These are phyloP conservation scores for Hemistola chrysoprasaria DNA, from an alignment of 2,888 invertebrate species.

Conservation along the genomic window DNA sequence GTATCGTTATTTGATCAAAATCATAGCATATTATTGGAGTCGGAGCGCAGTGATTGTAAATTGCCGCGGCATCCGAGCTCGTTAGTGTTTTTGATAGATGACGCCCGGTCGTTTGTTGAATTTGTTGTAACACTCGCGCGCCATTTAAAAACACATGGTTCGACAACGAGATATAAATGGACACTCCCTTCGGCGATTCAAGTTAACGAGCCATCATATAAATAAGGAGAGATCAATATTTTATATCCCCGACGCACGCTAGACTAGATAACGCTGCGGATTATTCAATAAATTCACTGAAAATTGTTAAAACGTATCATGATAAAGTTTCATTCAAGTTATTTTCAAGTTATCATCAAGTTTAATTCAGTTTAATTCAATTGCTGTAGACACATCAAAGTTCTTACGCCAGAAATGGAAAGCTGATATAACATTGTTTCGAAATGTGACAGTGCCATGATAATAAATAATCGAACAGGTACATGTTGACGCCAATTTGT, in stretches of 20 bases:
- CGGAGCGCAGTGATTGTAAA: slow-evolving; percentile 66
- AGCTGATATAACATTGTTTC: slow-evolving; percentile 34
- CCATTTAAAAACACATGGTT: slow-evolving; percentile 75
- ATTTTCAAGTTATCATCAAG: no score
- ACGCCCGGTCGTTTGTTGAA: slow-evolving; percentile 76
- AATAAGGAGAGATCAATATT: slow-evolving; percentile 72
- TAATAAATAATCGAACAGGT: slow-evolving; percentile 49
- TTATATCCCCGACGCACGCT: slow-evolving; percentile 59
- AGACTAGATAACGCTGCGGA: slow-evolving; percentile 41
- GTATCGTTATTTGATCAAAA: slow-evolving; percentile 56
- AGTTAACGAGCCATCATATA: slow-evolving; percentile 78
- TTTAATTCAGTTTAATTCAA: slow-evolving; percentile 5
- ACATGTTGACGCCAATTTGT: slow-evolving; percentile 62
- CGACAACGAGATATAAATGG: slow-evolving; percentile 77
- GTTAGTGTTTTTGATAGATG: slow-evolving; percentile 81
- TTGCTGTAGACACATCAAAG: slow-evolving; percentile 1
- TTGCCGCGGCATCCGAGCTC: slow-evolving; percentile 73
- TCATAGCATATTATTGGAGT: slow-evolving; percentile 71
- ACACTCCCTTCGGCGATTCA: slow-evolving; percentile 76
- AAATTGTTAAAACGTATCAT: no score
- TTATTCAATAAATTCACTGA: slow-evolving; percentile 41
- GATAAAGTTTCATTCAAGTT: no score
- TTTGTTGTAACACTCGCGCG: slow-evolving; percentile 72
- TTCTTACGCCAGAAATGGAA: slow-evolving; percentile 29
- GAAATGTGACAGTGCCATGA: slow-evolving; percentile 36